A percentile compares a stretch with the other conserved stretches of the same genome.
phyloP scores from a whole-genome alignment of 2,888 invertebrate species.

The Papilio gigon region DNA sequence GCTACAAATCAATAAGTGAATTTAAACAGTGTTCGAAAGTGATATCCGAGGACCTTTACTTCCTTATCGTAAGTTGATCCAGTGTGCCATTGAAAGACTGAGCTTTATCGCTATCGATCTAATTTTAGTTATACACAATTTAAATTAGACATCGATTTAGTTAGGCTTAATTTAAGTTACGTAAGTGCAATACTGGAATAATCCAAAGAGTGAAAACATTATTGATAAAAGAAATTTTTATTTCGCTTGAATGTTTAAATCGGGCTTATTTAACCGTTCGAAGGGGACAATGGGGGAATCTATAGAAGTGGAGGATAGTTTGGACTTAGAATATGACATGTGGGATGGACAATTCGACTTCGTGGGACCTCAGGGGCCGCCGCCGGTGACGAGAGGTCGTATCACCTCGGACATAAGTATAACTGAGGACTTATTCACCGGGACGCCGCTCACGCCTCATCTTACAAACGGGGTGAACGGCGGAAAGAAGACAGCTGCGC shows the following conservation, averaged over 20 bases:
- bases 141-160: constrained; percentile 55
- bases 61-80: constrained; percentile 42
- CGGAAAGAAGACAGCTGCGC: constrained; percentile 80
- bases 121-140: constrained; percentile 70
- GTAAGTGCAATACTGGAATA: constrained; percentile 70
- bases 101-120: constrained; percentile 64
- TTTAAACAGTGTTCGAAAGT: constrained; percentile 34
- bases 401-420: constrained; percentile 72
- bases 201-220: constrained; percentile 66
- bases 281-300: constrained; percentile 74
- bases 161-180: constrained; percentile 54
- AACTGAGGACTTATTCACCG: constrained; percentile 77
- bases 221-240: constrained; percentile 47
- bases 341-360: constrained; percentile 95
- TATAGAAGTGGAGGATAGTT: constrained; percentile 80
- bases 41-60: constrained; percentile 21
- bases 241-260: constrained; percentile 74
- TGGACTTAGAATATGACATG: constrained; percentile 92
- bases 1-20: constrained; percentile 30
- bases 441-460: constrained; percentile 75
- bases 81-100: constrained; percentile 70
- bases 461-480: constrained; percentile 78
- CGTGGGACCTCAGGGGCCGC: constrained; percentile 83
- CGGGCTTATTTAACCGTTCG: constrained; percentile 74
- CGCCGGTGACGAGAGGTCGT: constrained; percentile 64